Conservation (phyloP, 2,797 vertebrate genomes). For the Pampus argenteus region DNA sequence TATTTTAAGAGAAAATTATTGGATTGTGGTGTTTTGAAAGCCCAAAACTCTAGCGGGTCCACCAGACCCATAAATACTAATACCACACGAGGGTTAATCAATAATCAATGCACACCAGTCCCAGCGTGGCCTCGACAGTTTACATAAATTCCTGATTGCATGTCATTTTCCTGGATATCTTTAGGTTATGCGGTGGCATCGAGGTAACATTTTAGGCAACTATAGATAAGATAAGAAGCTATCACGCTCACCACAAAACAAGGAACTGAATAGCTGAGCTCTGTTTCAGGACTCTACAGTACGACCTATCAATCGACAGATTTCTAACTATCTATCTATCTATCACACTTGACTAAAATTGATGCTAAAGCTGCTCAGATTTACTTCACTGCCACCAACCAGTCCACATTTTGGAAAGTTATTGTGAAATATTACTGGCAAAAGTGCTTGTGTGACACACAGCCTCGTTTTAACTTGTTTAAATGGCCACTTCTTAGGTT, state of each 20-base stretch:
- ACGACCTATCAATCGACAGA: no score
- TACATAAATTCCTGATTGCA: neutral
- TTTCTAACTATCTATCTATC: no score
- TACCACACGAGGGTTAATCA: no score
- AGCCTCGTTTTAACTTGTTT: neutral
- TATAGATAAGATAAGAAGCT: neutral
- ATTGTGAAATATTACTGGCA: neutral
- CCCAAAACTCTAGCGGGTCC: no score
- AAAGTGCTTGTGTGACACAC: neutral
- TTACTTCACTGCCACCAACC: neutral
- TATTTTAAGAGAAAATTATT: no score
- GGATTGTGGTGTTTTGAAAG: no score
- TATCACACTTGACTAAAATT: neutral
- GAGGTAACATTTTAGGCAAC: no score
- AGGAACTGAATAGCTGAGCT: neutral
- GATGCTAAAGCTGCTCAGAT: neutral
- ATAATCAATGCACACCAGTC: neutral
- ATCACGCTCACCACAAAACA: neutral
- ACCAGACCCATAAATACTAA: no score
- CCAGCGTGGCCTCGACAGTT: neutral
- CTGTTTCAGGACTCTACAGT: no score
- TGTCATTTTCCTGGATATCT: no score
- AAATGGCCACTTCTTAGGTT: conserved; percentile 62
- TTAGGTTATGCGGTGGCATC: no score
- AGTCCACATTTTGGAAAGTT: neutral